Evolutionary conservation across 2,797 vertebrate genomes (phyloP).

Genomic region (Silurus lanzhouensis): DNA sequence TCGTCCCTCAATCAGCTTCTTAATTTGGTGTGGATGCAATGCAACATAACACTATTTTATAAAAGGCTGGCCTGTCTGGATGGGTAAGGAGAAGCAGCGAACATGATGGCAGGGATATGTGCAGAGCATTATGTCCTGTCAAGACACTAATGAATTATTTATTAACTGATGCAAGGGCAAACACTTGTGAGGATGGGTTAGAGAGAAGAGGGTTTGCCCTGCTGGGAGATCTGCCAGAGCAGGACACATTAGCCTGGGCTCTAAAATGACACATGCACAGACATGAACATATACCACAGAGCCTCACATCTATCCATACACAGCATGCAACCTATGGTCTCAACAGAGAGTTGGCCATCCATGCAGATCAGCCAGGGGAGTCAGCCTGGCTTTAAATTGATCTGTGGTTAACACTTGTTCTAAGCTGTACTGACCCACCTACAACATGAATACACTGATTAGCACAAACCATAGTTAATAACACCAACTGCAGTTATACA

Average conservation of each 20-base stretch:
- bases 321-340: neutral
- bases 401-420: conserved; percentile 34
- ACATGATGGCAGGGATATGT: neutral
- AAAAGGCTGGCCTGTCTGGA: neutral
- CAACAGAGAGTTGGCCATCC: conserved; percentile 8
- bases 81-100: conserved; percentile 7
- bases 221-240: conserved; percentile 30
- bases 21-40: neutral
- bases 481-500: neutral
- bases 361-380: neutral
- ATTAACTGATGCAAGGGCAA: conserved; percentile 53
- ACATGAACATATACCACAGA: neutral
- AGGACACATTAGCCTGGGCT: neutral
- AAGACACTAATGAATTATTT: conserved; percentile 64
- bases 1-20: neutral
- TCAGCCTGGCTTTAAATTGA: conserved; percentile 24
- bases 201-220: neutral
- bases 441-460: conserved; percentile 9
- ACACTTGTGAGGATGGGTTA: conserved; percentile 42
- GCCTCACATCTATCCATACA: neutral
- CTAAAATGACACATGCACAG: neutral
- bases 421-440: conserved; percentile 23
- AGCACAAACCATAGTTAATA: neutral
- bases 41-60: neutral
- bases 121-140: conserved; percentile 48